phyloP scores from a whole-genome alignment of 2,113 vertebrate genomes.

The Odobenus rosmarus region DNA sequence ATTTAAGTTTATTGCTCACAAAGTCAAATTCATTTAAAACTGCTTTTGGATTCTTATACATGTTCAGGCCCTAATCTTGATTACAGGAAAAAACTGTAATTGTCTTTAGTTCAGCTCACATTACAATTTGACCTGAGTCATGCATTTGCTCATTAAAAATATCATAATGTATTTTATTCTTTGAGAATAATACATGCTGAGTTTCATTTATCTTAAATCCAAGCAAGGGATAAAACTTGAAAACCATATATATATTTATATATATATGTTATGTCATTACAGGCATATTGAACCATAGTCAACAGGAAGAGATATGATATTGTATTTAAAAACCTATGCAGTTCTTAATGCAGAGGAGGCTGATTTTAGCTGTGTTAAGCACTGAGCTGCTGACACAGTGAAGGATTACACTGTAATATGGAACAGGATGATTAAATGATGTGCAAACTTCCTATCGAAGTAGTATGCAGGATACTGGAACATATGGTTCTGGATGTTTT shows the following conservation, averaged over 20 bases:
- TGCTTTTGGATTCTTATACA: not conserved
- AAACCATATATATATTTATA: not conserved
- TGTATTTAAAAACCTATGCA: not conserved
- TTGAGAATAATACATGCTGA: not conserved
- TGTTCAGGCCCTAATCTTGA: not conserved
- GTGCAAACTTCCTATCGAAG: slow-evolving; percentile 23
- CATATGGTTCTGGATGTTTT: slow-evolving; percentile 20
- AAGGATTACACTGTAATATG: not conserved
- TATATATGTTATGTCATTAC: not conserved
- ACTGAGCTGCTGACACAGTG: slow-evolving; percentile 8
- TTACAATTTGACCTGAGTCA: not conserved
- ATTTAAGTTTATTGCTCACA: slow-evolving; percentile 19
- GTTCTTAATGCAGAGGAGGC: not conserved
- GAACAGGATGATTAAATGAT: slow-evolving; percentile 23
- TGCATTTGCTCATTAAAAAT: not conserved
- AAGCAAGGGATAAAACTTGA: not conserved
- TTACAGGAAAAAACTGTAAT: not conserved
- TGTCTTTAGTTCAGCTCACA: not conserved
- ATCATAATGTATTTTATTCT: not conserved
- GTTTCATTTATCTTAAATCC: not conserved
- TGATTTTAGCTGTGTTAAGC: not conserved
- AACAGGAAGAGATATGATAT: not conserved
- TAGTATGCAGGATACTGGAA: slow-evolving; percentile 17
- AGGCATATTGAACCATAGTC: not conserved
- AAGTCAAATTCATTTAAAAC: slow-evolving; percentile 34